These are phyloP conservation scores for Cromileptes altivelis DNA, from an alignment of 2,113 vertebrate genomes.

Conservation along the genomic window DNA sequence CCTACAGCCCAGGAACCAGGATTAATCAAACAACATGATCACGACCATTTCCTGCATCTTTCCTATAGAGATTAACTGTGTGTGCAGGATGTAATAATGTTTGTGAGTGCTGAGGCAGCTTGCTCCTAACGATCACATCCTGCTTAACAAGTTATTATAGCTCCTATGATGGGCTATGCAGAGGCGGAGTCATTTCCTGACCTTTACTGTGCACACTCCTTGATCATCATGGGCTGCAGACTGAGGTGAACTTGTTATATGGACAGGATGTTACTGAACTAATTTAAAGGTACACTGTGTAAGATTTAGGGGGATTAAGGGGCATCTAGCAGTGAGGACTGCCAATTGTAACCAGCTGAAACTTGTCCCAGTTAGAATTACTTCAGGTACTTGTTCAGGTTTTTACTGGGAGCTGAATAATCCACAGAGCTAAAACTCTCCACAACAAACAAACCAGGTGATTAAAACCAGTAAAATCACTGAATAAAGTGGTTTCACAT, in stretches of 20 bases:
- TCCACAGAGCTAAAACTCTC: no score
- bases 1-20: slow-evolving; percentile 16
- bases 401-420: no score
- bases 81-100: slow-evolving; percentile 66
- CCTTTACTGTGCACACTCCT: slow-evolving; percentile 64
- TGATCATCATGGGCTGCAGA: slow-evolving; percentile 29
- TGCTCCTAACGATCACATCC: slow-evolving; percentile 69
- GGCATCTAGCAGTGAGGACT: no score
- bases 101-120: slow-evolving; percentile 73
- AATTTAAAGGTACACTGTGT: no score
- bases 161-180: slow-evolving; percentile 61
- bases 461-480: no score
- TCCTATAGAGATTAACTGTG: slow-evolving; percentile 60
- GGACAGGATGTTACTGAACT: neutral
- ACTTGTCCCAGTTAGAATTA: no score
- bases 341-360: no score
- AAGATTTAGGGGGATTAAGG: no score
- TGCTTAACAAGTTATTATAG: slow-evolving; percentile 77
- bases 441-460: no score
- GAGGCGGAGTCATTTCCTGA: slow-evolving; percentile 46
- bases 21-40: slow-evolving; percentile 65
- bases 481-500: no score
- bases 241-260: slow-evolving; percentile 5
- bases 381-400: no score
- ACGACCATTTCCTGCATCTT: slow-evolving; percentile 61